Conservation (phyloP, 2,888 invertebrate species). For the Theretra japonica region DNA sequence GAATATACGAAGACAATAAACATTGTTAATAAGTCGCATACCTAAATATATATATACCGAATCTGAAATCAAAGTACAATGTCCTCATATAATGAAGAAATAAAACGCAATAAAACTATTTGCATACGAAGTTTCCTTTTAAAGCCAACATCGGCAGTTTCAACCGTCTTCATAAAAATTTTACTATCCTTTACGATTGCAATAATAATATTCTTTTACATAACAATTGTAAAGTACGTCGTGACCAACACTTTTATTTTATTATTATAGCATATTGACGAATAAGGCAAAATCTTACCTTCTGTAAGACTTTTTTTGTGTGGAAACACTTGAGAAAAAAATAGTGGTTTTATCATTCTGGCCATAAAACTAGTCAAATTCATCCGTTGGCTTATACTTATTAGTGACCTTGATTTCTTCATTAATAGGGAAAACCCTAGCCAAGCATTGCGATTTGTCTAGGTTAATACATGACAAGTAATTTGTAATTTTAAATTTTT, state of each 20-base stretch:
- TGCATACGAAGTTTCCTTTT: not conserved
- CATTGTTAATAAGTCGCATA: no score
- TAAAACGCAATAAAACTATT: not conserved
- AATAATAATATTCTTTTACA: not conserved
- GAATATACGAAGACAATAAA: no score
- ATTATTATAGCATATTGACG: not conserved
- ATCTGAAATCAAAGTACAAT: not conserved
- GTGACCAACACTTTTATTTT: not conserved
- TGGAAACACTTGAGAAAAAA: not conserved
- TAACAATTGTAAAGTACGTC: not conserved
- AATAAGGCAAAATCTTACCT: not conserved
- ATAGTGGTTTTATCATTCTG: no score
- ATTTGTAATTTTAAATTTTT: no score
- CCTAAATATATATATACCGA: no score
- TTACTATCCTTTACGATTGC: not conserved
- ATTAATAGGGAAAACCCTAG: no score
- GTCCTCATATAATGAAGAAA: not conserved
- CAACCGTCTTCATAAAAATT: not conserved
- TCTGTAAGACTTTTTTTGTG: not conserved
- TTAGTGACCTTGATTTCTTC: no score
- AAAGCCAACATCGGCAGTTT: not conserved
- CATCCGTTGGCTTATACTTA: no score
- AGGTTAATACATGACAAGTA: no score
- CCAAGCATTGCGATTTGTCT: no score
- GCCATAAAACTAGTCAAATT: no score